phyloP scores from a whole-genome alignment of 2,797 vertebrate species.

The Mastacembelus armatus region DNA sequence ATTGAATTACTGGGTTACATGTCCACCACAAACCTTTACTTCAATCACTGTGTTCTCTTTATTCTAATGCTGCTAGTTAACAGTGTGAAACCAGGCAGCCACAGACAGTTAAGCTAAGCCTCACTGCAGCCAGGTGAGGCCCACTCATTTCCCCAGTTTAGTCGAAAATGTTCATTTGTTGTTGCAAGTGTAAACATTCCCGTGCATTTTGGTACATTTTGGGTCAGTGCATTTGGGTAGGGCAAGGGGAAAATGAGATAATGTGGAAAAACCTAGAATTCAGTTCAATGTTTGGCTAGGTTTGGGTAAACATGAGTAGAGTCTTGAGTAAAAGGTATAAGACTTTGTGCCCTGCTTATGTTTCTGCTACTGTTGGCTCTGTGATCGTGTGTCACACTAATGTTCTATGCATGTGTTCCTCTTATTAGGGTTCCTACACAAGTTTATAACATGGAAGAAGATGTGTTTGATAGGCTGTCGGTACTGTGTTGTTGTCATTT shows the following conservation, averaged over 20 bases:
- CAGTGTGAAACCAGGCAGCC: background rate
- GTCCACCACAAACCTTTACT: background rate
- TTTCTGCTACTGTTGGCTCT: conserved; percentile 38
- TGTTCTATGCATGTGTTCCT: conserved; percentile 86
- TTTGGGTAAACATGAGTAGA: conserved; percentile 29
- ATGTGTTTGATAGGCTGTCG: background rate
- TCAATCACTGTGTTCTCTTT: background rate
- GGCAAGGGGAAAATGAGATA: conserved; percentile 11
- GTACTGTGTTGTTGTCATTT: background rate
- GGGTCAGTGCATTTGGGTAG: conserved; percentile 16
- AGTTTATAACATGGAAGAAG: background rate
- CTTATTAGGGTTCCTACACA: conserved; percentile 59
- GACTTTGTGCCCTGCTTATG: conserved; percentile 13
- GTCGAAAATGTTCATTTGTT: background rate
- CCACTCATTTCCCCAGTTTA: conserved; percentile 14
- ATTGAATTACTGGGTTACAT: conserved; percentile 1
- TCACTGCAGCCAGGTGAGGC: conserved; percentile 29
- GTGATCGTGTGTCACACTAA: conserved; percentile 50
- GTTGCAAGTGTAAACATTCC: conserved; percentile 22
- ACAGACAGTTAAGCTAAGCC: background rate
- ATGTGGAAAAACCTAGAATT: background rate
- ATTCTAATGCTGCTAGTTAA: conserved; percentile 27
- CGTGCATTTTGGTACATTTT: background rate
- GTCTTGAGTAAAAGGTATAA: conserved; percentile 26
- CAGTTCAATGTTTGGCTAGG: background rate